phyloP scores from a whole-genome alignment of 2,113 vertebrate genomes.

The Odocoileus virginianus region DNA sequence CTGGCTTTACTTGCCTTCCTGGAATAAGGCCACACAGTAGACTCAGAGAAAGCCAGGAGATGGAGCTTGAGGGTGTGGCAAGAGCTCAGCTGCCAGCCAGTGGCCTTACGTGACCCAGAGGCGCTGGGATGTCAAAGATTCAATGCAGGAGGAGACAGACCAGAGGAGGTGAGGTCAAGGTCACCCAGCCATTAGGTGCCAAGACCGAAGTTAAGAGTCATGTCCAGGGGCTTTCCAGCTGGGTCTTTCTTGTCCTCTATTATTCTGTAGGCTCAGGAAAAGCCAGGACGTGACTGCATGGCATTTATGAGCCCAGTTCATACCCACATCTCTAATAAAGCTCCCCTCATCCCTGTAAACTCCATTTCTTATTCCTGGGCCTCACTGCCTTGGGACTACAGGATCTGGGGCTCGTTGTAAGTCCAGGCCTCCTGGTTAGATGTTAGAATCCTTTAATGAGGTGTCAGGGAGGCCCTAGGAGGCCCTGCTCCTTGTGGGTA shows the following conservation, averaged over 20 bases:
- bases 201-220: not conserved
- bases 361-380: not conserved
- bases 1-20: not conserved
- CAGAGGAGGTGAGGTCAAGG: not conserved
- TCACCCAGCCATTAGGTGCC: not conserved
- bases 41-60: not conserved
- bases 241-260: not conserved
- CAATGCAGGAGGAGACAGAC: not conserved
- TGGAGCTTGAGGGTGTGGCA: not conserved
- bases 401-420: not conserved
- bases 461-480: not conserved
- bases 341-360: not conserved
- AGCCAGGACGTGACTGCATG: not conserved
- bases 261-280: not conserved
- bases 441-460: not conserved
- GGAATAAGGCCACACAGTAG: not conserved
- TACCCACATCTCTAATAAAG: not conserved
- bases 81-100: not conserved
- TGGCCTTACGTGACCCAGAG: not conserved
- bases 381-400: not conserved
- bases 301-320: not conserved
- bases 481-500: not conserved
- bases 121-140: not conserved
- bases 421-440: not conserved
- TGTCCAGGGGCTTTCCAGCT: not conserved